These are phyloP conservation scores for Apostichopus californicus DNA, from an alignment of 35 echinoderm and acorn worm species.

Conservation along the genomic window DNA sequence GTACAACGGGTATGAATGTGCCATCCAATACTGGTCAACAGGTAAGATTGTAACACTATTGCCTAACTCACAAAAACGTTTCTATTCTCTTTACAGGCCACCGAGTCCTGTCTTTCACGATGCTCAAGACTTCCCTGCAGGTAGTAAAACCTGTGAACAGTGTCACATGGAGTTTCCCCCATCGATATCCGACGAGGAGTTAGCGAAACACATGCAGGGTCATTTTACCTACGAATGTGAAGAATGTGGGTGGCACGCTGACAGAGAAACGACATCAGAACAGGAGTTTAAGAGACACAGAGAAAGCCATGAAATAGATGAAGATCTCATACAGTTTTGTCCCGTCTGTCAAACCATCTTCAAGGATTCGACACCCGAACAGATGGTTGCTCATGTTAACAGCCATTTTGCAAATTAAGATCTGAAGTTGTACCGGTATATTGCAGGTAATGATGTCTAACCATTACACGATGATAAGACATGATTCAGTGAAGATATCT, in stretches of 20 bases:
- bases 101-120: slow-evolving; percentile 61
- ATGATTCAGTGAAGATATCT: too few species aligned
- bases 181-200: slow-evolving; percentile 42
- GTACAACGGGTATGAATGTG: too few species aligned
- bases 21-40: too few species aligned
- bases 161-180: slow-evolving; percentile 56
- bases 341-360: not conserved
- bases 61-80: too few species aligned
- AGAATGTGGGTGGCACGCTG: not conserved
- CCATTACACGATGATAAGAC: too few species aligned
- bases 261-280: not conserved
- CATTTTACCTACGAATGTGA: slow-evolving; percentile 37
- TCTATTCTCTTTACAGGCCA: not conserved
- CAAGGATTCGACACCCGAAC: not conserved
- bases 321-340: not conserved
- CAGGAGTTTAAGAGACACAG: not conserved
- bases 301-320: not conserved
- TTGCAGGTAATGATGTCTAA: too few species aligned
- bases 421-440: too few species aligned
- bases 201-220: slow-evolving; percentile 55
- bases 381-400: not conserved
- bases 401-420: not conserved
- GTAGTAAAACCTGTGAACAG: slow-evolving; percentile 63
- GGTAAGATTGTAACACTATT: too few species aligned
- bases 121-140: slow-evolving; percentile 61